phyloP scores from a whole-genome alignment of 2,888 invertebrate genomes.

The Danaus chrysippus region DNA sequence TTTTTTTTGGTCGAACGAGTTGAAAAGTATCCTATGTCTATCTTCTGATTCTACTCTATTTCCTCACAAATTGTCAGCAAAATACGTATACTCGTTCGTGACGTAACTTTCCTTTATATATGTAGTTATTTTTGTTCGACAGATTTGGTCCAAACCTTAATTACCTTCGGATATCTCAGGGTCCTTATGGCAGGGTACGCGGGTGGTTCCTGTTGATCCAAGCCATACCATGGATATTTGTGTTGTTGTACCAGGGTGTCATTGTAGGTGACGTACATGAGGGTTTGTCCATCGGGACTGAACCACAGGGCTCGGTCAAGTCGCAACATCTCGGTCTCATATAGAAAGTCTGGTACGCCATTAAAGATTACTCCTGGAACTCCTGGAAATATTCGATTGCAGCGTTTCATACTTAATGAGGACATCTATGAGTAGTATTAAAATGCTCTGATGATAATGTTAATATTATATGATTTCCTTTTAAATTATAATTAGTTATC shows the following conservation, averaged over 20 bases:
- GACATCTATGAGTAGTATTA: too few relatives aligned
- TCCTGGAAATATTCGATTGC: slow-evolving; percentile 42
- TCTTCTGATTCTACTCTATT: too few relatives aligned
- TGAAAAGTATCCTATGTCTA: too few relatives aligned
- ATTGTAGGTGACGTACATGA: slow-evolving; percentile 88
- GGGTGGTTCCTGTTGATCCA: slow-evolving; percentile 68
- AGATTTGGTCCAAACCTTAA: too few relatives aligned
- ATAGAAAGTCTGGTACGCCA: slow-evolving; percentile 94
- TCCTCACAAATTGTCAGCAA: too few relatives aligned
- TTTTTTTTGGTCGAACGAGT: too few relatives aligned
- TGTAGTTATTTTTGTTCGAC: neutral
- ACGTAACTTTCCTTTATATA: too few relatives aligned
- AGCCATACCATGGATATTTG: slow-evolving; percentile 84
- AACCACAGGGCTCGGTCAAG: slow-evolving; percentile 89
- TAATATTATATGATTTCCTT: too few relatives aligned
- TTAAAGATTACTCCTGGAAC: slow-evolving; percentile 83
- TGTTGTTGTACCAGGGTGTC: slow-evolving; percentile 85
- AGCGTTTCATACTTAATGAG: neutral
- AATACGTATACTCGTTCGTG: too few relatives aligned
- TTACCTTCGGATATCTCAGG: slow-evolving; percentile 86
- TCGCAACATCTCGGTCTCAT: slow-evolving; percentile 86
- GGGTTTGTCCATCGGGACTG: slow-evolving; percentile 86
- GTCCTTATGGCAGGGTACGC: slow-evolving; percentile 83
- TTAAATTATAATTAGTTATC: too few relatives aligned
- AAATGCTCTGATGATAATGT: too few relatives aligned